Evolutionary conservation across 2,113 vertebrate species (phyloP).

Genomic region (Brienomyrus longianalis): DNA sequence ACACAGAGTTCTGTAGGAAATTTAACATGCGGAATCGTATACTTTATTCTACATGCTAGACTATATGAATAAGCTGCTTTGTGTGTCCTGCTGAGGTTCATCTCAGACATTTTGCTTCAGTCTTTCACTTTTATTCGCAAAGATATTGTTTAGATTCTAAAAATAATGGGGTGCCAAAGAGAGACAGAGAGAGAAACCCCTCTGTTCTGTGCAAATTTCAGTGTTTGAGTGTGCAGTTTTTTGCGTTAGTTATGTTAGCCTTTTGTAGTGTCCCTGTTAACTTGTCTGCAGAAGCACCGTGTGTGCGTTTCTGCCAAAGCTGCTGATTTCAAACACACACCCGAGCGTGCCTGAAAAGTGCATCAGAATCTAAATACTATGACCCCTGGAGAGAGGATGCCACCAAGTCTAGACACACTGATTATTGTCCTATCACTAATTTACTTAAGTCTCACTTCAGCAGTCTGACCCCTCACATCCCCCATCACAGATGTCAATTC

Average conservation of each 20-base stretch:
- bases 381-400: not conserved
- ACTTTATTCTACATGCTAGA: not conserved
- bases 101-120: not conserved
- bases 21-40: not conserved
- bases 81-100: not conserved
- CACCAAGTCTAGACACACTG: not conserved
- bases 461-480: not conserved
- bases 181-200: not conserved
- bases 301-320: not conserved
- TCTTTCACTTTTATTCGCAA: not conserved
- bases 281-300: not conserved
- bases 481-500: not conserved
- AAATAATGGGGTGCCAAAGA: not conserved
- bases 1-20: not conserved
- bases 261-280: not conserved
- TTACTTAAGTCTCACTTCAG: constrained; percentile 1
- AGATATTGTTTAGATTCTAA: not conserved
- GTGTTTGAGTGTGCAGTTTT: not conserved
- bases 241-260: not conserved
- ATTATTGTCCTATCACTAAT: constrained; percentile 6
- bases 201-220: not conserved
- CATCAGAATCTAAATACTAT: not conserved
- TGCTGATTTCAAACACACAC: not conserved
- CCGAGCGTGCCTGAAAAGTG: not conserved
- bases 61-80: not conserved